phyloP scores from a whole-genome alignment of 2,888 invertebrate species.

The Spialia ferax region DNA sequence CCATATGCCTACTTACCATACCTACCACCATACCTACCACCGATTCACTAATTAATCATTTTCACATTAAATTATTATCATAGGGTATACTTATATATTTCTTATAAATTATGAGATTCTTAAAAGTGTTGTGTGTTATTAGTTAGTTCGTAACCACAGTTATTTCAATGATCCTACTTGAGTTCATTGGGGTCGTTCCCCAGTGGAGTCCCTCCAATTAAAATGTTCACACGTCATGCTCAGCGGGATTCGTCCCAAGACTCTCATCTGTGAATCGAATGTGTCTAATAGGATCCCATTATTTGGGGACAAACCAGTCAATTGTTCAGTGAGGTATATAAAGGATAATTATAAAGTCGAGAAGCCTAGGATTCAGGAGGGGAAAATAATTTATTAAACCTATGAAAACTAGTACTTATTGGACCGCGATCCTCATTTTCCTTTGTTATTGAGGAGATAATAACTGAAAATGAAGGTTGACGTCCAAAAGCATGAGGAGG shows the following conservation, averaged over 20 bases:
- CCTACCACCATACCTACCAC: too few relatives aligned
- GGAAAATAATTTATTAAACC: too few relatives aligned
- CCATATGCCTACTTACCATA: too few relatives aligned
- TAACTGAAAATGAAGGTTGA: too few relatives aligned
- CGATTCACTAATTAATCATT: too few relatives aligned
- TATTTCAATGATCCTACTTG: slow-evolving; percentile 59
- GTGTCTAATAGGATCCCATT: slow-evolving; percentile 50
- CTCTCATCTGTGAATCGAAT: slow-evolving; percentile 52
- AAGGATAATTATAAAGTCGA: slow-evolving; percentile 3
- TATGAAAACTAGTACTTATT: too few relatives aligned
- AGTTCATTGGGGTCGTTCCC: slow-evolving; percentile 66
- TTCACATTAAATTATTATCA: too few relatives aligned
- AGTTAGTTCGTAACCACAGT: slow-evolving; percentile 33
- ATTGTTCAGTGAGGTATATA: slow-evolving; percentile 36
- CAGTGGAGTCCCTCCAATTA: slow-evolving; percentile 70
- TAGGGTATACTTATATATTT: too few relatives aligned
- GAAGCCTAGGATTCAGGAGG: not conserved
- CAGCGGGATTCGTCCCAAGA: slow-evolving; percentile 65
- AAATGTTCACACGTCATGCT: slow-evolving; percentile 81
- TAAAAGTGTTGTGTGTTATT: slow-evolving; percentile 11
- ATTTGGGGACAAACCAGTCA: slow-evolving; percentile 48
- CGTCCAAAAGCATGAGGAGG: too few relatives aligned
- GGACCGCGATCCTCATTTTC: too few relatives aligned
- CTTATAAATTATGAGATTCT: not conserved
- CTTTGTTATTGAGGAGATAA: too few relatives aligned